Percentiles rank a stretch among this genome's conserved stretches.
phyloP scores from a whole-genome alignment of 1,140 invertebrate species.

The Bombus breviceps region DNA sequence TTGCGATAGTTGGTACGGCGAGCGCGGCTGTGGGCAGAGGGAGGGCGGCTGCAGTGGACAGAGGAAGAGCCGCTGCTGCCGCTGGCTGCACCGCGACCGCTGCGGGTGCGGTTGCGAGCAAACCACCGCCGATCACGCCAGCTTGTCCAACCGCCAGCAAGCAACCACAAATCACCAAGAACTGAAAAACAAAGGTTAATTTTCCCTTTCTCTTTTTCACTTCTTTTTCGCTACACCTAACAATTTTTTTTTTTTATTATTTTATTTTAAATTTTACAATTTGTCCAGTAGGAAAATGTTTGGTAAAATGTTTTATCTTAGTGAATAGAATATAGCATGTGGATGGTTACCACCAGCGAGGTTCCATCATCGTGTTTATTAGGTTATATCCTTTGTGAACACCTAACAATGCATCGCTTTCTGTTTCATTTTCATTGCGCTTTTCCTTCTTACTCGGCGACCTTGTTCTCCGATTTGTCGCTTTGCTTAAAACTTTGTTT shows the following conservation, averaged over 20 bases:
- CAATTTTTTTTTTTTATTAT: too few species aligned
- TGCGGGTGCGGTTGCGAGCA: slow-evolving; percentile 53
- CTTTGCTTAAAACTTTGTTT: neutral
- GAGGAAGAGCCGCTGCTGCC: slow-evolving; percentile 3
- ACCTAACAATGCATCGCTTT: neutral
- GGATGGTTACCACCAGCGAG: too few species aligned
- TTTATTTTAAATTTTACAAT: too few species aligned
- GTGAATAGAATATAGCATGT: too few species aligned
- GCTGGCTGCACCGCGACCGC: slow-evolving; percentile 43
- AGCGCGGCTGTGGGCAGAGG: slow-evolving; percentile 22
- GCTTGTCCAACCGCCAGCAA: slow-evolving; percentile 55
- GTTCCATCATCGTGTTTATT: too few species aligned
- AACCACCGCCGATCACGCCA: slow-evolving; percentile 57
- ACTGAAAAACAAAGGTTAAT: slow-evolving; percentile 29
- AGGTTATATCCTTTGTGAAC: too few species aligned
- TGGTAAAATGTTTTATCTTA: too few species aligned
- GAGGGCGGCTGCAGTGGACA: slow-evolving; percentile 18
- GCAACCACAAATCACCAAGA: slow-evolving; percentile 59
- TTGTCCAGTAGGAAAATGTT: too few species aligned
- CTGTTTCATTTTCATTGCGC: neutral
- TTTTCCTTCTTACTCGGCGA: neutral
- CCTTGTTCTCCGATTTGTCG: neutral
- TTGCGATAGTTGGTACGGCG: slow-evolving; percentile 44
- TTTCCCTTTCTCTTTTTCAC: neutral
- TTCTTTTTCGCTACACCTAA: neutral